phyloP scores from a whole-genome alignment of 2,113 vertebrate genomes.

The Platycercus adscitus region DNA sequence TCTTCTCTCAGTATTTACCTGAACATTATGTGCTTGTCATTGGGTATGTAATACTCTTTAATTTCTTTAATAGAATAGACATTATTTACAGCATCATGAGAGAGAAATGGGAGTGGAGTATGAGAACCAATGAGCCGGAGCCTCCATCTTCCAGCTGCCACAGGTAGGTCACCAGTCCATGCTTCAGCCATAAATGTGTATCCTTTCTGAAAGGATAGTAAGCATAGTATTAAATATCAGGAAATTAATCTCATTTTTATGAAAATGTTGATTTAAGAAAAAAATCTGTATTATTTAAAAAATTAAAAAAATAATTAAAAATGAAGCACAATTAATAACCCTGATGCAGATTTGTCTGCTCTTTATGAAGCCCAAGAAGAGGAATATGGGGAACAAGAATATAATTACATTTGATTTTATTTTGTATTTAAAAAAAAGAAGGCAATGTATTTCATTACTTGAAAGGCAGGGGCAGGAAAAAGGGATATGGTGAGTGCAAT shows the following conservation, averaged over 20 bases:
- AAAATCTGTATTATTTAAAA: not conserved
- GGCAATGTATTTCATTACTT: not conserved
- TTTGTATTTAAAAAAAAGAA: not conserved
- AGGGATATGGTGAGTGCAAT: not conserved
- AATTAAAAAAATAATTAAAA: not conserved
- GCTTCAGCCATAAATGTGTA: constrained; percentile 91
- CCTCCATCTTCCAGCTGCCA: constrained; percentile 78
- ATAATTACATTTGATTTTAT: not conserved
- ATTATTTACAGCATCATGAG: constrained; percentile 68
- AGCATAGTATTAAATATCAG: not conserved
- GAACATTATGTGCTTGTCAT: constrained; percentile 83
- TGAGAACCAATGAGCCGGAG: constrained; percentile 82
- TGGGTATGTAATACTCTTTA: constrained; percentile 87
- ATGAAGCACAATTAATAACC: not conserved
- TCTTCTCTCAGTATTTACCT: constrained; percentile 74
- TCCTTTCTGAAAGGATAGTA: constrained; percentile 78
- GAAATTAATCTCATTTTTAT: not conserved
- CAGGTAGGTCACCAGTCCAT: constrained; percentile 52
- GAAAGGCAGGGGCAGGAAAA: not conserved
- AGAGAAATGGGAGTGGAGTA: constrained; percentile 76
- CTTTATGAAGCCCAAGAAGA: not conserved
- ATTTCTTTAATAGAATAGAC: constrained; percentile 82
- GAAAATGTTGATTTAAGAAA: not conserved
- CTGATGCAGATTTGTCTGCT: not conserved
- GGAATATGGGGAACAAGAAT: not conserved